These are phyloP conservation scores for Ancistrus triradiatus DNA, from an alignment of 2,113 vertebrate genomes.

Conservation along the genomic window DNA sequence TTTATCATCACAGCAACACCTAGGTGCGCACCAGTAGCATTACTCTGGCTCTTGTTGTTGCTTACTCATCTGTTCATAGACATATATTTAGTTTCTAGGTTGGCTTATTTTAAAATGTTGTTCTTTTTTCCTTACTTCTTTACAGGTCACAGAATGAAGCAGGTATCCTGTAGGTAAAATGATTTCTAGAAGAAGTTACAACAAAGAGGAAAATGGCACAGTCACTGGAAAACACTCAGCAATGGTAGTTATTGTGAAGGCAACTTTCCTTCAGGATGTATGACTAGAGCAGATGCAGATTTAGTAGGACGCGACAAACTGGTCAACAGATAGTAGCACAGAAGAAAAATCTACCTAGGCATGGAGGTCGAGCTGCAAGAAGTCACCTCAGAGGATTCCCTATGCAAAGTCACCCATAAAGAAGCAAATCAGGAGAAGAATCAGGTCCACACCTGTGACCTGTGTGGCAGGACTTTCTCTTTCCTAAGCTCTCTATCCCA, in stretches of 20 bases:
- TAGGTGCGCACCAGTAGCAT: no score
- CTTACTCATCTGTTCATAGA: no score
- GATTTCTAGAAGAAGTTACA: conserved; percentile 24
- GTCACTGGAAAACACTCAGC: conserved; percentile 2
- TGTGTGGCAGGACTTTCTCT: conserved; percentile 91
- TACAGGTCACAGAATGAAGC: conserved; percentile 49
- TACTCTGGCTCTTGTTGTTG: no score
- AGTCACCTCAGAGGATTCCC: conserved; percentile 51
- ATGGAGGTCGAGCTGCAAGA: conserved; percentile 74
- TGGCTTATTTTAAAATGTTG: conserved; percentile 4
- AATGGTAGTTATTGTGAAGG: conserved; percentile 14
- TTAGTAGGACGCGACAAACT: conserved; percentile 37
- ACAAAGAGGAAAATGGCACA: conserved; percentile 42
- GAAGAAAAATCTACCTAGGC: conserved; percentile 44
- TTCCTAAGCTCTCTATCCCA: conserved; percentile 94
- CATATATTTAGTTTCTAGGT: conserved; percentile 1
- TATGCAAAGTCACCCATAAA: conserved; percentile 52
- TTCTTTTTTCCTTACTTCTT: conserved; percentile 28
- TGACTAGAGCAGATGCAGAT: conserved; percentile 45
- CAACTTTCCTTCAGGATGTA: conserved; percentile 32
- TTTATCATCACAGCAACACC: no score
- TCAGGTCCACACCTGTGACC: conserved; percentile 82
- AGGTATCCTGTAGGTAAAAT: conserved; percentile 13
- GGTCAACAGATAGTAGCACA: conserved; percentile 31
- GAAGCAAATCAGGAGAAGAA: conserved; percentile 70